Evolutionary conservation across 1,140 invertebrate genomes (phyloP).

Genomic region (Zophobas morio): DNA sequence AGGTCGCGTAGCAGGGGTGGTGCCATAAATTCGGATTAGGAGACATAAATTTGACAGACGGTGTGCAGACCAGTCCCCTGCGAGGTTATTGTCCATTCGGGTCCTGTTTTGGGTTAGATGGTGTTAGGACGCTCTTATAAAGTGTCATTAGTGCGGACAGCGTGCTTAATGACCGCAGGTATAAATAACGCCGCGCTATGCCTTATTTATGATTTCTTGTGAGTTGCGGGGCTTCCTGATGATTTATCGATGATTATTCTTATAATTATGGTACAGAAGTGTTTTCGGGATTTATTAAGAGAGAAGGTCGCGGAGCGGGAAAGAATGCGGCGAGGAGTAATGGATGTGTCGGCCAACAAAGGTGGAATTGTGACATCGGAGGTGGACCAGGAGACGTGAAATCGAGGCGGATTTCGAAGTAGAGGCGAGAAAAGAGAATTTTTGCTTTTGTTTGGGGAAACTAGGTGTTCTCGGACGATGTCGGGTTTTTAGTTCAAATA

Average conservation of each 20-base stretch:
- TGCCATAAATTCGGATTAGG: constrained; percentile 28
- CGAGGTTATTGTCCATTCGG: constrained; percentile 27
- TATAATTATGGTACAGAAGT: neutral
- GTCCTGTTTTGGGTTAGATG: constrained; percentile 32
- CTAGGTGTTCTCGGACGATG: too few relatives aligned
- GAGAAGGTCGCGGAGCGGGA: neutral
- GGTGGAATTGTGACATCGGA: too few relatives aligned
- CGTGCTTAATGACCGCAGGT: constrained; percentile 12
- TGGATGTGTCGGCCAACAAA: too few relatives aligned
- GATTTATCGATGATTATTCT: constrained; percentile 31
- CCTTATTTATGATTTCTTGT: constrained; percentile 18
- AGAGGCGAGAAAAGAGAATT: too few relatives aligned
- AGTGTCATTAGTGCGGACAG: constrained; percentile 23
- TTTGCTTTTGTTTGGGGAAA: too few relatives aligned
- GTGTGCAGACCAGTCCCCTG: constrained; percentile 22
- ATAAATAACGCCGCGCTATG: constrained; percentile 15
- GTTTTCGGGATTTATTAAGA: constrained; percentile 3
- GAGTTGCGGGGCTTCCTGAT: neutral
- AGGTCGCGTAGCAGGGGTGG: neutral
- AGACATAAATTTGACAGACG: constrained; percentile 34
- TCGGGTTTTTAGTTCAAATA: too few relatives aligned
- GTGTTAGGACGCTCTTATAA: constrained; percentile 20
- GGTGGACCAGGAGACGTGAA: too few relatives aligned
- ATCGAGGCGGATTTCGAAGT: too few relatives aligned
- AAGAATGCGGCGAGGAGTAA: constrained; percentile 1